Percentiles rank a stretch among this genome's conserved stretches.
Evolutionary conservation across 2,113 vertebrate genomes (phyloP).

Genomic region (Hippocampus guttulatus): DNA sequence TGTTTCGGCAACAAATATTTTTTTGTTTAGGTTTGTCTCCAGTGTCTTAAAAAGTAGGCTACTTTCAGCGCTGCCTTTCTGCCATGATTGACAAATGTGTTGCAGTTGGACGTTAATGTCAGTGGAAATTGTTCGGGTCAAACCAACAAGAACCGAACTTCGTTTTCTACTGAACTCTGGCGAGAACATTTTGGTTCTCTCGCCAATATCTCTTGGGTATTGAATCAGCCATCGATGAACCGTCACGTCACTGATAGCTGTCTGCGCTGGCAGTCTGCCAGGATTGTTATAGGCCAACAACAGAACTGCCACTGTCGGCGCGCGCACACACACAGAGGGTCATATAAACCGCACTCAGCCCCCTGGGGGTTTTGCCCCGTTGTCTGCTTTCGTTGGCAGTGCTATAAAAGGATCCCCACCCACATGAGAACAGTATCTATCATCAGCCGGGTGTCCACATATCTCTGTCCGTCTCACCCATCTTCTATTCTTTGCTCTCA

Average conservation of each 20-base stretch:
- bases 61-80: too few species aligned
- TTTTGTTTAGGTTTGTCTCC: too few species aligned
- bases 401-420: constrained; percentile 62
- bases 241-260: constrained; percentile 36
- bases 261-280: constrained; percentile 44
- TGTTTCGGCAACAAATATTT: too few species aligned
- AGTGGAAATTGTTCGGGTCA: too few species aligned
- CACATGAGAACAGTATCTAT: constrained; percentile 57
- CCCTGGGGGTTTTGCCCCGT: constrained; percentile 43
- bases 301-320: constrained; percentile 13
- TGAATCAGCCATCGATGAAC: constrained; percentile 20
- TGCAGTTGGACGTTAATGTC: too few species aligned
- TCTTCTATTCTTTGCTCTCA: constrained; percentile 28
- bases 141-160: neutral
- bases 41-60: too few species aligned
- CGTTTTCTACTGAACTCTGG: neutral
- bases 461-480: constrained; percentile 40
- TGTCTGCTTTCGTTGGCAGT: constrained; percentile 63
- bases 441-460: constrained; percentile 53
- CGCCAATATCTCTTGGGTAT: neutral
- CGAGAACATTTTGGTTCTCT: neutral
- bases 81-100: too few species aligned
- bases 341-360: constrained; percentile 45
- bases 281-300: constrained; percentile 36
- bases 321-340: constrained; percentile 34